Percentiles rank a stretch among this genome's conserved stretches.
Evolutionary conservation across 1,140 invertebrate genomes (phyloP).

Genomic region (Trachymyrmex septentrionalis): DNA sequence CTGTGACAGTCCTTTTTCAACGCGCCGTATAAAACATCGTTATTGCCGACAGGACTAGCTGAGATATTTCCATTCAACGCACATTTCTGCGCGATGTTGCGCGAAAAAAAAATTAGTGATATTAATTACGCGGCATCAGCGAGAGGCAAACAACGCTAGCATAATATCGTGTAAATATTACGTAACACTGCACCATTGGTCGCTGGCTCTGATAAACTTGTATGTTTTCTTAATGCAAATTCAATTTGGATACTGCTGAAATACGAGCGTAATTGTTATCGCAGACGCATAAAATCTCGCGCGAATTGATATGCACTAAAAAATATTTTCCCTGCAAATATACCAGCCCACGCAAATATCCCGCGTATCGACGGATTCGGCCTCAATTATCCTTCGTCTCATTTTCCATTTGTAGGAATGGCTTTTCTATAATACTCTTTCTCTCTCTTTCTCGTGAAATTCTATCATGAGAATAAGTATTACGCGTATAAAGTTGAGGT

Average conservation of each 20-base stretch:
- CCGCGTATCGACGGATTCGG: not conserved
- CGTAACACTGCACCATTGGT: not conserved
- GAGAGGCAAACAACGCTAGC: not conserved
- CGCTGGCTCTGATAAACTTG: constrained; percentile 15
- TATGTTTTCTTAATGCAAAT: constrained; percentile 56
- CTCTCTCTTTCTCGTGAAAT: not conserved
- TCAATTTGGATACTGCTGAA: not conserved
- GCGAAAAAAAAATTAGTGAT: constrained; percentile 43
- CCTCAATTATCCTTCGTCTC: not conserved
- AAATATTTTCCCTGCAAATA: constrained; percentile 48
- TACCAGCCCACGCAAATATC: constrained; percentile 1
- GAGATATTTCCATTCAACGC: constrained; percentile 56
- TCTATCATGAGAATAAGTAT: constrained; percentile 2
- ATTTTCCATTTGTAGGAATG: constrained; percentile 2
- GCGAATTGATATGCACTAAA: constrained; percentile 2
- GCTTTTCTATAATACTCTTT: constrained; percentile 4
- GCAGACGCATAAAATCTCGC: not conserved
- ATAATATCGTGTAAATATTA: constrained; percentile 38
- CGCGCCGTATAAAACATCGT: constrained; percentile 56
- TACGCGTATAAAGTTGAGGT: not conserved
- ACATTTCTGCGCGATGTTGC: constrained; percentile 22
- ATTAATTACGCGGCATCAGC: constrained; percentile 46
- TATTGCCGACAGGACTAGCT: constrained; percentile 57
- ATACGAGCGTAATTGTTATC: constrained; percentile 18
- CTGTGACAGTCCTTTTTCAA: constrained; percentile 58